Evolutionary conservation across 2,113 vertebrate genomes (phyloP), one percentile per base, ranked within the genome.

Genomic region (Nerophis lumbriciformis): DNA sequence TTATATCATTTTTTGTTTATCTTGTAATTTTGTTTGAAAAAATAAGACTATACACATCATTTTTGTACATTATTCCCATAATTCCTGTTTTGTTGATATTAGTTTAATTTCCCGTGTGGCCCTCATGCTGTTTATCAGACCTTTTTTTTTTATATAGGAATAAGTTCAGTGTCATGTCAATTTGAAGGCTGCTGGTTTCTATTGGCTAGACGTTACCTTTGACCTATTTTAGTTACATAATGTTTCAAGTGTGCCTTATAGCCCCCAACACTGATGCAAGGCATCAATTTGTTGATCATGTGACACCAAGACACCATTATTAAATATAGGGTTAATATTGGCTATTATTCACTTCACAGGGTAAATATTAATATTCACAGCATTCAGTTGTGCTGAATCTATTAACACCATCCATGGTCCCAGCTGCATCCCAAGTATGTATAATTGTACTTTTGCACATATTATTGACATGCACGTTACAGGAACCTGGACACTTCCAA

Each of bases 221-320:
- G 49, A 49, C 15, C 6, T 47, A 19, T 50, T 16, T 50, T 50
- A n/a, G 5, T 19, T 15, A 39, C 58, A 60, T 73, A 53, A 71
- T 56, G 58, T 76, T 70, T 68, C 57, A 78, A 76, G 5, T 65
- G 81, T 85, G 85, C 83, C 78, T 83, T 68, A 62, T 50, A 64
- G 56, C 60, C 21, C 57, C 64, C 52, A 45, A 45, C 42, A 12
- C 10, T 12, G 11, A 45, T 4, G 42, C 42, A 45, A 45, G 10
- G 42, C 6, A 45, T 45, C 42, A 45, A 45, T 4, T 9, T 42
- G 39, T 42, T 42, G 39, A 42, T 42, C 39, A 42, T 8, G 6
- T 42, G 39, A 8, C 10, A 8, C 9, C 39, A 44, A 44, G 11
- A 10, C 8, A 45, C 42, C 4, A 11, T 45, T 45, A 45, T 45